These are phyloP conservation scores for Yponomeuta evonymella DNA, from an alignment of 2,888 invertebrate species.

Conservation along the genomic window DNA sequence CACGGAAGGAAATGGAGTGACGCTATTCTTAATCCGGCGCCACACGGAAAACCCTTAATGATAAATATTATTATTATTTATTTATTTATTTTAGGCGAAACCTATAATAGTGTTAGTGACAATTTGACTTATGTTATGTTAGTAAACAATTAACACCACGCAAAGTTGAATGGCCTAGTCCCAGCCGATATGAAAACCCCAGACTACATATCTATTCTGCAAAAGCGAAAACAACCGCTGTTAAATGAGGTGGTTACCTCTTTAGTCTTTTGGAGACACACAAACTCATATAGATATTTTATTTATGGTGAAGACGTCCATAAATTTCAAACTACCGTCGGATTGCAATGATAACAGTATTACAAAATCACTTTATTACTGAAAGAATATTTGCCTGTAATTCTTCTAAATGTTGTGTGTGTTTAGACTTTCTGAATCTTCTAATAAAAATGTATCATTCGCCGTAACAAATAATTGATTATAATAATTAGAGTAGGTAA, in stretches of 20 bases:
- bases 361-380: not conserved
- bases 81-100: no score
- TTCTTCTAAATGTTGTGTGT: slow-evolving; percentile 52
- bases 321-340: not conserved
- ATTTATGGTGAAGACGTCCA: not conserved
- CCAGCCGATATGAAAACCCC: not conserved
- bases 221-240: not conserved
- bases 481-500: not conserved
- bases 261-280: not conserved
- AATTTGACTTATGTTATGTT: no score
- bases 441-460: not conserved
- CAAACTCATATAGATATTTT: not conserved
- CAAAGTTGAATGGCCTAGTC: no score
- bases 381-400: slow-evolving; percentile 21
- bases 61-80: no score
- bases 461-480: not conserved
- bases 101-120: no score
- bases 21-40: no score
- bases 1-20: no score
- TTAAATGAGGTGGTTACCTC: not conserved
- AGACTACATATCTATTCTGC: not conserved
- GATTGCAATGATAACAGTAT: not conserved
- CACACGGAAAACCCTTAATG: no score
- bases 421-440: slow-evolving; percentile 37
- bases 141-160: no score